Evolutionary conservation across 2,888 invertebrate species (phyloP), one percentile per base, ranked within the genome.

Genomic region (Cloeon dipterum): DNA sequence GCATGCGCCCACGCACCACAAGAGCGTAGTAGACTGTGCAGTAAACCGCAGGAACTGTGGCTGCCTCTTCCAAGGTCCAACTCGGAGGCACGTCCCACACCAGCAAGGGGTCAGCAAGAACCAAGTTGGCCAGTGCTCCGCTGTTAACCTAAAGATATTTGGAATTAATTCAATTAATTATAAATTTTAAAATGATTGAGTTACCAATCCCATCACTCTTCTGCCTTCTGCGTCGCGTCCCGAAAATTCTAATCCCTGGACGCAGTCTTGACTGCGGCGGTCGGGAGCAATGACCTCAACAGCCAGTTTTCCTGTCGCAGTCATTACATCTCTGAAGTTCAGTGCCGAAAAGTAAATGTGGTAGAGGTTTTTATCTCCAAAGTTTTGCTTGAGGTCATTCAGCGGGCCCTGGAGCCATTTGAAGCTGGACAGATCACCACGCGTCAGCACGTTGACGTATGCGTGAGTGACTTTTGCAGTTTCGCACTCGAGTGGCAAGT

Each of bases 321-420:
- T 63, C 94, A 94, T 93, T 1, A 94, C 64, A 54, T 94, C 94
- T 49, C 85, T 73, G 70, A 93, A 94, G 59, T 94, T 96, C 11
- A 94, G 54, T 0, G 88, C 69, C 0, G 83, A 59, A 50, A 78
- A 86, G 47, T 74, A 66, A 1, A 81, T 66, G 53, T 67, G 51
- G 2, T 66, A 58, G 3, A 65, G 38, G 26, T 44, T 39, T 33
- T 35, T 14, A 13, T 4, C 34, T 13, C 26, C 18, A 3, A 19
- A 11, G 3, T 19, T 26, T 4, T 29, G 23, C 5, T 26, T 8
- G 8, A 18, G 21, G 21, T 19, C 26, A n/a, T 13, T 32, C 32
- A 26, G 34, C 0, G 65, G 60, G 1, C 78, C 78, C 54, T 89
- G 74, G 5, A 88, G 56, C 86, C 86, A 88, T n/a, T 58, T 65